Base-by-base conservation (phyloP, 2,888 invertebrate species). In the Apodemia duryi region DNA sequence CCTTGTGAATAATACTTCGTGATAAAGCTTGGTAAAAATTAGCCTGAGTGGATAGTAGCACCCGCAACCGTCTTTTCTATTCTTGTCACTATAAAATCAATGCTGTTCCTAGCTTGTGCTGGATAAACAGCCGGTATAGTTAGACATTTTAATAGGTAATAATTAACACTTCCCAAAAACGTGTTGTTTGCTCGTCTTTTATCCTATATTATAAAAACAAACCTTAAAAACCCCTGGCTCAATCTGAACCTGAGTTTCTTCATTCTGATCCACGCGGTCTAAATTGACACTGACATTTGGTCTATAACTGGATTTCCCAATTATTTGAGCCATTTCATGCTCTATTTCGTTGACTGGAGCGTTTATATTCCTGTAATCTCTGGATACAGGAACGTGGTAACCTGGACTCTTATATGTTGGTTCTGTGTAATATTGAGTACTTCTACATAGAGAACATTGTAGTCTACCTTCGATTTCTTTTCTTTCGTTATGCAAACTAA, bases 401-500 rank as follows among this genome's bases (percentile, higher is more conserved):
- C 60, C 60, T 32, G 60, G 2, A 60, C n/a, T 60, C 35, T 35
- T 82, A 21, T 64, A 64, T 11, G 63, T 61, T 35, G 46, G 41
- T 51, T 68, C 54, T 66, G 69, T 4, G 77, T 74, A 63, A 64
- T 81, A 82, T 70, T 88, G 86, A 11, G 80, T 76, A 28, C 84
- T 82, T 72, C 82, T 86, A 67, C 91, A 91, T 57, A 91, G 68
- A 1, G 91, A 91, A 68, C 91, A 91, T 66, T 87, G 86, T 61
- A 84, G 85, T 70, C 78, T 80, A 63, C 77, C 77, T 63, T 91
- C 91, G 46, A 92, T 84, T 72, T 92, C 87, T 72, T 91, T 93
- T 66, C 87, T 84, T 66, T 93, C 88, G 61, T 92, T 93, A 69
- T 94, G 93, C 38, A 94, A 77, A 66, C 84, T 85, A 65, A 94